Evolutionary conservation across 1,140 invertebrate species (phyloP), one percentile per base, ranked within the genome.

Genomic region (Aphelenchoides fujianensis): DNA sequence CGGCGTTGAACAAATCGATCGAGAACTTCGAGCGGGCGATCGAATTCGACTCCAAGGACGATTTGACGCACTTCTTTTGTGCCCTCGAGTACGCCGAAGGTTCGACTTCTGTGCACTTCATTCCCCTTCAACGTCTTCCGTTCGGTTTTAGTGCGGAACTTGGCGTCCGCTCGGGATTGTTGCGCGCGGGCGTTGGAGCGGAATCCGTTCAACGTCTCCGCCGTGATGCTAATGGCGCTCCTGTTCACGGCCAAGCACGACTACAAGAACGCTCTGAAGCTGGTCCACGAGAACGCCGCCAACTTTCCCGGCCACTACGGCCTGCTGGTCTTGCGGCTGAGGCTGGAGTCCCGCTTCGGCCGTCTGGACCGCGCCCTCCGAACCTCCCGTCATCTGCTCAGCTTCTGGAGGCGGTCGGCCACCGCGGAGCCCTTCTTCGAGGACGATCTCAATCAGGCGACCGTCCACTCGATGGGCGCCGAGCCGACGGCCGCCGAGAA

Each of bases 301-400:
- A 77, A 83, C 19, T 83, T 83, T 61, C 83, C 83, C 16, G 68
- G 69, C n/a, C 79, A 83, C 69, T 83, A 83, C 66, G 82, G 82
- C 5, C 70, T 83, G 0, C 54, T 84, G 19, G 82, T 83, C 2
- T 63, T 83, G 27, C 57, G 79, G 27, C 70, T 84, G 2, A 81
- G 84, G 55, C 63, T 83, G 7, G 82, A 84, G 62, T 53, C 72
- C 69, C n/a, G 27, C 3, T 73, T 68, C 69, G 77, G 79, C 0
- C 54, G 82, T 31, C 69, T 82, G 9, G 79, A 82, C 28, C 79
- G 81, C 36, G 80, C 80, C 1, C 54, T 82, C 7, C 67, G 77
- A 16, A 82, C 82, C 1, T 79, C 83, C 30, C 71, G 73, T 9
- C 68, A 80, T 68, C 61, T 82, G 19, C 59, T 82, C 5, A 69